Evolutionary conservation across 2,797 vertebrate species (phyloP).

Genomic region (Heterohyrax brucei): DNA sequence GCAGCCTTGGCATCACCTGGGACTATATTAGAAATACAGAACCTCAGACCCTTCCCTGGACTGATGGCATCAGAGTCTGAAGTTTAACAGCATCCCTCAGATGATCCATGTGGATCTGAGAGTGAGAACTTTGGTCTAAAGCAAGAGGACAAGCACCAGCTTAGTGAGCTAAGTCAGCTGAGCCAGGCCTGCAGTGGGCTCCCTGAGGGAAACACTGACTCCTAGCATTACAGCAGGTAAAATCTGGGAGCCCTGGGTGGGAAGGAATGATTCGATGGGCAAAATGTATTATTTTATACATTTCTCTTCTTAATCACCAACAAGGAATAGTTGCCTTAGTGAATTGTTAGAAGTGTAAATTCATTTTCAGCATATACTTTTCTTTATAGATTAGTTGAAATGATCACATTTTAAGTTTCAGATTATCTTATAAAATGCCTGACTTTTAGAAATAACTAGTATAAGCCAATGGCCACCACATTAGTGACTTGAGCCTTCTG

Average conservation of each 20-base stretch:
- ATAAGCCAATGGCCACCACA: background rate
- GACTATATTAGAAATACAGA: background rate
- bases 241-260: background rate
- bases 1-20: background rate
- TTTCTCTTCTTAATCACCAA: background rate
- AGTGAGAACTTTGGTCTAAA: background rate
- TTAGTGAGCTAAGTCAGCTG: background rate
- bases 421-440: slow-evolving; percentile 47
- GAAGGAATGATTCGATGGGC: background rate
- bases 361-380: slow-evolving; percentile 7
- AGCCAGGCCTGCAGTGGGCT: background rate
- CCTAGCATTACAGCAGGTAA: background rate
- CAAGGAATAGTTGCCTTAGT: background rate
- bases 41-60: background rate
- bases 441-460: background rate
- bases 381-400: slow-evolving; percentile 4
- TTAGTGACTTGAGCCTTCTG: background rate
- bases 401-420: slow-evolving; percentile 8
- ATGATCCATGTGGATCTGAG: background rate
- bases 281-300: background rate
- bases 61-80: background rate
- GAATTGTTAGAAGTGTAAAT: slow-evolving; percentile 9
- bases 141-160: too few relatives aligned
- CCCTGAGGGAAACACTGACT: background rate
- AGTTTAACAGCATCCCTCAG: background rate